A percentile compares a stretch with the other conserved stretches of the same genome.
These are phyloP conservation scores for Eolophus roseicapilla DNA, from an alignment of 2,113 vertebrate species.

Conservation along the genomic window DNA sequence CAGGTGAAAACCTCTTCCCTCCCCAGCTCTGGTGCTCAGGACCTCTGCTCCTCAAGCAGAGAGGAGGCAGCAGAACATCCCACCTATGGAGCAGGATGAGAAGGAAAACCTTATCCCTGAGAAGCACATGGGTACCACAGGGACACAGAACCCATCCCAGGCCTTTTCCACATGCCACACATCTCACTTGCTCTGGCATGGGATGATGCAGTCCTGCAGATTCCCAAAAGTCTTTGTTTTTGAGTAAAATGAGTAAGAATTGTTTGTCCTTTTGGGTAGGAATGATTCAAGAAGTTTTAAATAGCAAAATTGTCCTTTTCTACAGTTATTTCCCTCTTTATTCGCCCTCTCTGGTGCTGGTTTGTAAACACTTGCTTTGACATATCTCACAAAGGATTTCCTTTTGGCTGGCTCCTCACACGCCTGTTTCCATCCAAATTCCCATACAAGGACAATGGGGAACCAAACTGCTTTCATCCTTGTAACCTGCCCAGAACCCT, in stretches of 20 bases:
- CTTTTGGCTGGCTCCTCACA: conserved; percentile 11
- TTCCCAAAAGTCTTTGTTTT: not conserved
- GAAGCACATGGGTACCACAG: rapidly evolving
- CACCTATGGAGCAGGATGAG: not conserved
- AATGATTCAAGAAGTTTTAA: not conserved
- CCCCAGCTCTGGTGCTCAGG: not conserved
- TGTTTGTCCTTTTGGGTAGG: not conserved
- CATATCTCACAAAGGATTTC: not conserved
- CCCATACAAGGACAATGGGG: not conserved
- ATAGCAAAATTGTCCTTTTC: conserved; percentile 12
- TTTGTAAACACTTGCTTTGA: conserved; percentile 7
- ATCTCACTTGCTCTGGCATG: rapidly evolving
- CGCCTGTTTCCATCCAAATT: not conserved
- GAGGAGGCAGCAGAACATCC: not conserved
- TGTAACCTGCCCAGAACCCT: not conserved
- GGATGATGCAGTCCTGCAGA: not conserved
- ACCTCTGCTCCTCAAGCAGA: not conserved
- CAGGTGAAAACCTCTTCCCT: not conserved
- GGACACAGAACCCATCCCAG: not conserved
- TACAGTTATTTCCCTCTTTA: not conserved
- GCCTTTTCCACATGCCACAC: rapidly evolving
- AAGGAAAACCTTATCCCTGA: not conserved
- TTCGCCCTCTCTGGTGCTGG: not conserved
- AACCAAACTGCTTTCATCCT: not conserved
- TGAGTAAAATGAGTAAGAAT: not conserved